Conservation (phyloP, 1,140 invertebrate species). For the Atopsyche davidsoni region DNA sequence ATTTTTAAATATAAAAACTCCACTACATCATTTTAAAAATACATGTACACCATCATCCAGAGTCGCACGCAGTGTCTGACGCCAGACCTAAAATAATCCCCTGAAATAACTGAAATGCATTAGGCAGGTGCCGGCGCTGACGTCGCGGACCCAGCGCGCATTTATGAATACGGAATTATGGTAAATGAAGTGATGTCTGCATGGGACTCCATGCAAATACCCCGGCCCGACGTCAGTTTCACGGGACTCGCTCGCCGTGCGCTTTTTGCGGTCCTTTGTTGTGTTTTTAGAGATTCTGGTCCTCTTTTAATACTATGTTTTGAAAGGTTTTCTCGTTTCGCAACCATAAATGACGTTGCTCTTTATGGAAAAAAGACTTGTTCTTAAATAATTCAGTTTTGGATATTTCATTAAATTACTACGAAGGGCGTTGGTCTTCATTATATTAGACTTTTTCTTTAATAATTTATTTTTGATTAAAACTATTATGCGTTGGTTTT, state of each 20-base stretch:
- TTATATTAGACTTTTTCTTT: too few species aligned
- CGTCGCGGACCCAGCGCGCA: not conserved
- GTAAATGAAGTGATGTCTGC: constrained; percentile 29
- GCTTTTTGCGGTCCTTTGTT: not conserved
- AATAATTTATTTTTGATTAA: too few species aligned
- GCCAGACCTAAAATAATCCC: not conserved
- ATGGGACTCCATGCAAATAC: constrained; percentile 19
- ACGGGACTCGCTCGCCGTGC: not conserved
- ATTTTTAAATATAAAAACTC: too few species aligned
- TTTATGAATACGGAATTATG: constrained; percentile 29
- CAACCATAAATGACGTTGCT: too few species aligned
- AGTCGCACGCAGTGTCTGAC: too few species aligned
- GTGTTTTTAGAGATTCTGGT: not conserved
- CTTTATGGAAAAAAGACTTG: too few species aligned
- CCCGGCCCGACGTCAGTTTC: not conserved
- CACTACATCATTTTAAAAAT: not conserved
- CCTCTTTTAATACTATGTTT: not conserved
- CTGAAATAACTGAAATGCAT: constrained; percentile 7
- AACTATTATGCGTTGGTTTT: too few species aligned
- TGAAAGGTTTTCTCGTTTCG: too few species aligned
- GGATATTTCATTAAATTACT: too few species aligned
- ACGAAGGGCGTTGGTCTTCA: too few species aligned
- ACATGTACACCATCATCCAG: not conserved
- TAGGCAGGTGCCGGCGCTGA: constrained; percentile 2
- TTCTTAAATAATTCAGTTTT: too few species aligned